These are phyloP conservation scores for Cataglyphis altisquamis DNA, from an alignment of 2,888 invertebrate species.

Conservation along the genomic window DNA sequence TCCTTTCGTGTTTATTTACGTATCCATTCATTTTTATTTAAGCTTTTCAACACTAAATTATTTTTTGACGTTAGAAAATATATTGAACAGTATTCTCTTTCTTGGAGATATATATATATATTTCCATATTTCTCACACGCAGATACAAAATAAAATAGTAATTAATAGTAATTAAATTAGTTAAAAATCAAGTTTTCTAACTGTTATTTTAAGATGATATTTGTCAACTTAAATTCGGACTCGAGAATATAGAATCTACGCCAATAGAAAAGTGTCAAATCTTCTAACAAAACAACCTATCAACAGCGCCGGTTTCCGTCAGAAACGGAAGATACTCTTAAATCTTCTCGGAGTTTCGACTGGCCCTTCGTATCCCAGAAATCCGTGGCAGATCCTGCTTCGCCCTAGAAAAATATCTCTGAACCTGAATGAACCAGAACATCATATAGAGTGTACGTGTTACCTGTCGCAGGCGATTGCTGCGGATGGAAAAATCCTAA, in stretches of 20 bases:
- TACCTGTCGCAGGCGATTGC: constrained; percentile 69
- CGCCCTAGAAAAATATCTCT: constrained; percentile 72
- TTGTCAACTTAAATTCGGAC: not conserved
- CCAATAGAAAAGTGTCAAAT: not conserved
- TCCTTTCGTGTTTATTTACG: constrained; percentile 38
- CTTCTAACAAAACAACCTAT: constrained; percentile 1
- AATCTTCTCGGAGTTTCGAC: constrained; percentile 5
- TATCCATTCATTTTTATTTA: constrained; percentile 30
- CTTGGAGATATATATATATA: not conserved
- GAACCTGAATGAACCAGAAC: constrained; percentile 38
- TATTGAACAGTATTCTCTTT: not conserved
- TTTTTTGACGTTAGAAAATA: not conserved
- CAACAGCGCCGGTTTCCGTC: not conserved
- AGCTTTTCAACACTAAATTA: constrained; percentile 35
- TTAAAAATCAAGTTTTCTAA: not conserved
- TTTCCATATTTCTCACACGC: not conserved
- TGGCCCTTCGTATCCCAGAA: constrained; percentile 15
- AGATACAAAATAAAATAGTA: not conserved
- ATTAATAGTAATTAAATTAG: not conserved
- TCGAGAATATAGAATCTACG: not conserved
- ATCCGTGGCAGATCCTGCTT: constrained; percentile 43
- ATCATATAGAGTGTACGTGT: constrained; percentile 43
- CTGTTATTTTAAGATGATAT: not conserved
- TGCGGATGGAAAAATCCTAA: constrained; percentile 23
- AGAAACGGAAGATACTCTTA: constrained; percentile 1